phyloP scores from a whole-genome alignment of 2,113 vertebrate genomes.

The Chionis minor region DNA sequence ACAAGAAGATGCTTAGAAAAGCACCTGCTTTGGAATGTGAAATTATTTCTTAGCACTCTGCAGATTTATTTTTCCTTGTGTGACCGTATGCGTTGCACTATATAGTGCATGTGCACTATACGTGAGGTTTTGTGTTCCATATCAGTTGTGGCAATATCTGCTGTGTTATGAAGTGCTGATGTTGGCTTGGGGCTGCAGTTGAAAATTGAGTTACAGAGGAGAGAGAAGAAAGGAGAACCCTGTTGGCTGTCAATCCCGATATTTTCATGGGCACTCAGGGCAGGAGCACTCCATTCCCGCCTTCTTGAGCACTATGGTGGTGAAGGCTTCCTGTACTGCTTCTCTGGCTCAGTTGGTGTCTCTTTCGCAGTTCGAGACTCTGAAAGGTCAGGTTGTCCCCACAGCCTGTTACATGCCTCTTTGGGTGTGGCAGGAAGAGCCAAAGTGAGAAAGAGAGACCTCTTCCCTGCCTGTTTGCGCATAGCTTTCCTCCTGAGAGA shows the following conservation, averaged over 20 bases:
- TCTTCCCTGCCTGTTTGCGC: fast-evolving
- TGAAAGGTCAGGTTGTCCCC: neutral
- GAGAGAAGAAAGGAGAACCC: neutral
- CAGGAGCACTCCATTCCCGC: neutral
- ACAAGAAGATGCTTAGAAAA: neutral
- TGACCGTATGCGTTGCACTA: neutral
- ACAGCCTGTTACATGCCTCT: neutral
- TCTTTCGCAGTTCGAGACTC: neutral
- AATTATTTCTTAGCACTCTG: neutral
- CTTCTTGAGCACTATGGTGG: neutral
- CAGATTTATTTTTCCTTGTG: neutral
- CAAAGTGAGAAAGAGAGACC: neutral
- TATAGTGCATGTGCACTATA: too few relatives aligned
- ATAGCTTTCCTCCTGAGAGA: neutral
- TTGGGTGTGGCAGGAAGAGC: neutral
- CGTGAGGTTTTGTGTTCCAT: neutral
- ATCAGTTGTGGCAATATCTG: neutral
- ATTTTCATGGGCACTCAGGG: neutral
- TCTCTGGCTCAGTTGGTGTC: neutral
- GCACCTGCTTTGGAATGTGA: neutral
- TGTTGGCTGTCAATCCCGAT: neutral
- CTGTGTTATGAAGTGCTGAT: neutral
- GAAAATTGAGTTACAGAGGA: neutral
- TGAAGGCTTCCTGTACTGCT: neutral
- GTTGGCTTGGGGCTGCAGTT: neutral